Base-by-base conservation (phyloP, 2,113 vertebrate genomes). In the Mustela nigripes region DNA sequence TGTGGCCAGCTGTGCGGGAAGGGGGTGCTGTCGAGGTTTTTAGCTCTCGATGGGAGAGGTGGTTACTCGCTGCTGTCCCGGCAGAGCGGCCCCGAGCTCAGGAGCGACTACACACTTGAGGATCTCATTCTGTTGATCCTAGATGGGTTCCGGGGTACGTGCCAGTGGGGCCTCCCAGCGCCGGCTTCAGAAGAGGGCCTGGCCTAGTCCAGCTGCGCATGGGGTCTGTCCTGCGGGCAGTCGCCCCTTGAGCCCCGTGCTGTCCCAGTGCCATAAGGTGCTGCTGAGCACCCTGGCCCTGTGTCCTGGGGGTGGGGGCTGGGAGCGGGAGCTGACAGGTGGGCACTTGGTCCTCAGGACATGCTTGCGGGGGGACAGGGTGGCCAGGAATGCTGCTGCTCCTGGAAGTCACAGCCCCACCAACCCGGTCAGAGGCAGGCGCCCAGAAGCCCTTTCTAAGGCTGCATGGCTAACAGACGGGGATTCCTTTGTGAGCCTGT, bases 381-480 rank as follows among this genome's bases (percentile, higher is more conserved):
- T 6, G 39, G 97, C 98, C 98, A 98, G 87, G 97, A 98, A 96
- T 97, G 97, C 89, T 12, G 16, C 60, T 11, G 0, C 21, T 91
- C 62, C 78, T 97, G 98, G 98, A 98, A 98, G 98, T 96, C 96
- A 97, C 97, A 28, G 97, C 96, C 95, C 39, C 39, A 39, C 39
- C 39, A 39, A 39, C 39, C 39, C 74, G 58, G 94, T 82, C 83
- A 91, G 83, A 97, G 93, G 56, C 96, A 92, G 94, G 97, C 1
- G 97, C 67, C 83, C 96, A 76, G 96, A 96, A 98, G 97, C 89
- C 92, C 96, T 96, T 97, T 97, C 97, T 98, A 95, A 97, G 58
- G 96, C 91, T 24, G 50, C n/a, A 22, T 1, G 5, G 21, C 94
- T 76, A 81, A 83, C 97, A 94, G 81, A 31, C 97, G 98, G 56